Base-by-base conservation (phyloP, 2,888 invertebrate species). In the Xylota sylvarum region DNA sequence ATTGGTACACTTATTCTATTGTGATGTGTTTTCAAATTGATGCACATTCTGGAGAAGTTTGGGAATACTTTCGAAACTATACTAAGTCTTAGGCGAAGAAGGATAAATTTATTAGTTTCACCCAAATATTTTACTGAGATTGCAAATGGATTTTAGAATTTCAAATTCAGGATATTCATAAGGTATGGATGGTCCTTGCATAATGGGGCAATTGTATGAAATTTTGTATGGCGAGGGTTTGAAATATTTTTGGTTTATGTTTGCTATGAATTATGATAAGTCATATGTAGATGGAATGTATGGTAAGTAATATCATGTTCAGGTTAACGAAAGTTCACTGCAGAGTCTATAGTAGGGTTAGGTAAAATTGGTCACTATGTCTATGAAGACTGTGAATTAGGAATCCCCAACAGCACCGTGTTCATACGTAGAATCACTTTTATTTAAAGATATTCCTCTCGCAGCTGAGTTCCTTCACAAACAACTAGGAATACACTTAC, bases 11-110 rank as follows among this genome's bases (percentile, higher is more conserved):
- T 27, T 40, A 43, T 40, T 40, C 43, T 23, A 35, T 48, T 48
- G 48, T 65, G 65, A 35, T 52, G 23, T 55, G 1, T 43, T 69
- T 43, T 19, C n/a, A 35, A 52, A 67, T 52, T 30, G 40, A 40
- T 55, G 55, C 69, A 72, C 48, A 58, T 72, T 72, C 58, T 17
- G 35, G 19, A 19, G 30, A 56, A 43, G 12, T 60, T 58, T 48
- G 58, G 17, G 19, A 43, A 17, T 56, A 43, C 37, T 52, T 56
- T 27, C 2, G n/a, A 30, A 55, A 30, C 30, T 12, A 4, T 12
- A 4, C 6, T 35, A 1, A 12, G 10, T 14, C 12, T 17, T 19
- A n/a, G 62, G 40, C 32, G 5, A 35, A 35, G 35, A n/a, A n/a
- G n/a, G 30, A 23, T 19, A 46, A 43, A 46, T 72, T 43, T 43